Percentiles rank a stretch among this genome's conserved stretches.
Evolutionary conservation across 2,797 vertebrate species (phyloP).

Genomic region (Synanceia verrucosa): DNA sequence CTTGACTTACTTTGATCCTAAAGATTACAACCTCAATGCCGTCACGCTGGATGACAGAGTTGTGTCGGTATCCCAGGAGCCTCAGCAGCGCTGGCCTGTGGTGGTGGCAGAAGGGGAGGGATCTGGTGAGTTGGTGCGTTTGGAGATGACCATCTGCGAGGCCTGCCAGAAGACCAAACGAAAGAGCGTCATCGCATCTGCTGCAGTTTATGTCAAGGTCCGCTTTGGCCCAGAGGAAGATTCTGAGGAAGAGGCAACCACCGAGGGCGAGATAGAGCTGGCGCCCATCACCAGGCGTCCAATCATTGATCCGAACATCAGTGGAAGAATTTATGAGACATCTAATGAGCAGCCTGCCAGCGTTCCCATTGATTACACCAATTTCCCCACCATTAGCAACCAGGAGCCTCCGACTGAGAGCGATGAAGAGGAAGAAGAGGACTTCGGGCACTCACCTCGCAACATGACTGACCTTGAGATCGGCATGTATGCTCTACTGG

Average conservation of each 20-base stretch:
- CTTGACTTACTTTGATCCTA: slow-evolving; percentile 91
- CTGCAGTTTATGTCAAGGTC: slow-evolving; percentile 87
- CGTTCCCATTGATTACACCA: slow-evolving; percentile 85
- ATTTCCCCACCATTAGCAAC: slow-evolving; percentile 87
- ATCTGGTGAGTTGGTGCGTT: slow-evolving; percentile 85
- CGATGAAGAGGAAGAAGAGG: slow-evolving; percentile 74
- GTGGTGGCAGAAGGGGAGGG: slow-evolving; percentile 93
- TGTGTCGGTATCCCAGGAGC: slow-evolving; percentile 88
- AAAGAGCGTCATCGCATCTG: slow-evolving; percentile 91
- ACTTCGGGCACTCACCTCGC: slow-evolving; percentile 90
- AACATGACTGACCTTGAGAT: slow-evolving; percentile 98
- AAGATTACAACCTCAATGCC: slow-evolving; percentile 96
- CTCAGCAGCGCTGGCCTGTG: slow-evolving; percentile 87
- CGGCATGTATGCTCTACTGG: slow-evolving; percentile 96
- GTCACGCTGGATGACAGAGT: slow-evolving; percentile 90
- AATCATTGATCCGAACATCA: slow-evolving; percentile 67
- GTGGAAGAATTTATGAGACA: slow-evolving; percentile 75
- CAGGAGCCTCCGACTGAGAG: slow-evolving; percentile 77
- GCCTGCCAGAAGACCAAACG: slow-evolving; percentile 98
- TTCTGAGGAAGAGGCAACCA: slow-evolving; percentile 85
- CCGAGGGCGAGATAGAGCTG: slow-evolving; percentile 74
- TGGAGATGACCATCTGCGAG: slow-evolving; percentile 94
- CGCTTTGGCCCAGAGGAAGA: slow-evolving; percentile 89
- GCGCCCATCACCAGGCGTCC: slow-evolving; percentile 81
- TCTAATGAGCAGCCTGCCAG: slow-evolving; percentile 85